Base-by-base conservation (phyloP, 2,888 invertebrate species). In the Aleiodes alternator region DNA sequence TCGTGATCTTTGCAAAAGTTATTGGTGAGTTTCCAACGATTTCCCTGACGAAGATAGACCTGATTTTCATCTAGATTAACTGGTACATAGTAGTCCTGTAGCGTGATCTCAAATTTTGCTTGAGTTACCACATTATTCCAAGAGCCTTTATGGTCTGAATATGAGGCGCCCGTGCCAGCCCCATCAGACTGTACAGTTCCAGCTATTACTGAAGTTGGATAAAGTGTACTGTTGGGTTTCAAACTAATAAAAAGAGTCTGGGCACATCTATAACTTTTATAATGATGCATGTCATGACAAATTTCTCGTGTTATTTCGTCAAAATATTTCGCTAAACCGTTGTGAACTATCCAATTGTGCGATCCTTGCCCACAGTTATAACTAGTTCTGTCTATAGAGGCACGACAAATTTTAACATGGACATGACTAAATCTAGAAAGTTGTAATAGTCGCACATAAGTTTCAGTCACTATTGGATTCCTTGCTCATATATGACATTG, bases 21-120 rank as follows among this genome's bases (percentile, higher is more conserved):
- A 1, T 11, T 14, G 5, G 51, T 7, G 1, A 64, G 16, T n/a
- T n/a, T n/a, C 9, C 73, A 73, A 4, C 16, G 16, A 4, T 11
- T 38, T 4, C 53, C 73, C 0, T 43, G 48, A 4, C n/a, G 7
- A 7, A 66, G n/a, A 12, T 12, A 2, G 12, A 66, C 48, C 55
- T 73, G 12, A 11, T 73, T 73, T 0, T 14, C 48, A 1, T 66
- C 66, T 7, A 66, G 4, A 3, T 55, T 66, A 5, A 73, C 73
- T 1, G 64, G 3, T 0, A 66, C 73, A 11, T 1, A 7, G 34
- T 73, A 66, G n/a, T 73, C 73, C 9, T 48, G 14, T 2, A 55
- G 9, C 1, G 66, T 16, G 8, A 66, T 56, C 0, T 3, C 8
- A 11, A 66, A 12, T 3, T 56, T 38, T 6, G 29, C 56, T 43